phyloP scores from a whole-genome alignment of 2,113 vertebrate genomes.

The Misgurnus anguillicaudatus region DNA sequence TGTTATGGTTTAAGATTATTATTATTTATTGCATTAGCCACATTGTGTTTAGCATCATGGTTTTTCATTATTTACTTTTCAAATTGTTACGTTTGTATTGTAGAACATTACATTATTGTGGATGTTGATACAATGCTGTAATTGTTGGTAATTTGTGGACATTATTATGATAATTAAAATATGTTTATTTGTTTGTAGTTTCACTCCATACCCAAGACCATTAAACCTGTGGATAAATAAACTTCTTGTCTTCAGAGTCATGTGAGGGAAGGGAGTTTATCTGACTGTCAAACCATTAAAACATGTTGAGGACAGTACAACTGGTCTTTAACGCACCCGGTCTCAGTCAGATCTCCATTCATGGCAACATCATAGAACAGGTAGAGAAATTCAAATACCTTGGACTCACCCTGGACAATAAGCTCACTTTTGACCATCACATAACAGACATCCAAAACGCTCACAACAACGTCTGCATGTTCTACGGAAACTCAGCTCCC shows the following conservation, averaged over 20 bases:
- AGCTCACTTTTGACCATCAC: no score
- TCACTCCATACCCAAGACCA: not conserved
- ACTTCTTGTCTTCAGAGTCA: not conserved
- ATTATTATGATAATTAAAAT: no score
- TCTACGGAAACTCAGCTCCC: no score
- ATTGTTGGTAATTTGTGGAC: no score
- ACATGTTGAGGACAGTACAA: not conserved
- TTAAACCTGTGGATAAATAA: not conserved
- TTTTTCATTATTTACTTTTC: not conserved
- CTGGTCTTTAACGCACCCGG: no score
- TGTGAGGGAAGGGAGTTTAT: slow-evolving; percentile 5
- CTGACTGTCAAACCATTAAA: not conserved
- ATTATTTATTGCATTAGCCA: not conserved
- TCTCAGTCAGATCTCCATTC: no score
- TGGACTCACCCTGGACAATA: no score
- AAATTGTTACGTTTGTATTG: not conserved
- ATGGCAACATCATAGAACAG: no score
- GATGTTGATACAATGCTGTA: not conserved
- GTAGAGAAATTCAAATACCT: no score
- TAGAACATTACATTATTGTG: not conserved
- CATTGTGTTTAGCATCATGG: not conserved
- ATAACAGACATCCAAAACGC: no score
- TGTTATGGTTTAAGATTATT: not conserved
- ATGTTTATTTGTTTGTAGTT: not conserved
- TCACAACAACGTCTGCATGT: no score